Base-by-base conservation (phyloP, 30 jellyfish, hydroid and myxozoan species). In the Hydractinia echinata region DNA sequence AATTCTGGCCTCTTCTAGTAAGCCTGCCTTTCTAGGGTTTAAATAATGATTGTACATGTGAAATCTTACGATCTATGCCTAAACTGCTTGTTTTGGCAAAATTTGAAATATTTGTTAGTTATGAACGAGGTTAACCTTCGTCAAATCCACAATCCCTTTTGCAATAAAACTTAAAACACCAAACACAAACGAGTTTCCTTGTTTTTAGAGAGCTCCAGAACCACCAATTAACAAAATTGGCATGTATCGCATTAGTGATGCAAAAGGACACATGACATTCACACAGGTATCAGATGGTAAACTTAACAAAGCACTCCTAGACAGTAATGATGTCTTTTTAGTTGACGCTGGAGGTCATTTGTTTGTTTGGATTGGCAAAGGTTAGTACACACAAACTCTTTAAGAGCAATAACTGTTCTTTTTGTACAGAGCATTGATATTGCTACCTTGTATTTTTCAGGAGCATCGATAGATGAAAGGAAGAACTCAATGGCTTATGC, bases 401-500 rank as follows among this genome's bases (percentile, higher is more conserved):
- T 30, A 30, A n/a, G 44, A 30, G 44, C 44, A 30, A 30, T 30
- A 30, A 30, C 44, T 30, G 44, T 30, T 30, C 44, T 30, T 30
- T 30, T 30, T 30, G 44, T 30, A 30, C 44, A 30, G 1, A 1
- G 78, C n/a, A 15, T 67, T 67, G 11, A 10, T 67, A 11, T 67
- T 13, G 11, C 14, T 67, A 7, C 9, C 8, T 20, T 7, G 39
- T 20, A 8, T 71, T 4, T 50, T 20, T 71, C 53, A 71, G 81
- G 80, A 61, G 95, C 97, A 76, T 84, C 95, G 55, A 67, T 85
- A n/a, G 97, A 85, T 67, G 97, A 90, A 81, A 82, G 97, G 55
- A 67, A 85, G 60, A 84, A 90, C 81, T 81, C 89, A 11, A 64
- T 90, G 95, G 48, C 87, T 51, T 82, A 84, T 77, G 97, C 94